Conservation (phyloP, 2,113 vertebrate species). For the Eonycteris spelaea region DNA sequence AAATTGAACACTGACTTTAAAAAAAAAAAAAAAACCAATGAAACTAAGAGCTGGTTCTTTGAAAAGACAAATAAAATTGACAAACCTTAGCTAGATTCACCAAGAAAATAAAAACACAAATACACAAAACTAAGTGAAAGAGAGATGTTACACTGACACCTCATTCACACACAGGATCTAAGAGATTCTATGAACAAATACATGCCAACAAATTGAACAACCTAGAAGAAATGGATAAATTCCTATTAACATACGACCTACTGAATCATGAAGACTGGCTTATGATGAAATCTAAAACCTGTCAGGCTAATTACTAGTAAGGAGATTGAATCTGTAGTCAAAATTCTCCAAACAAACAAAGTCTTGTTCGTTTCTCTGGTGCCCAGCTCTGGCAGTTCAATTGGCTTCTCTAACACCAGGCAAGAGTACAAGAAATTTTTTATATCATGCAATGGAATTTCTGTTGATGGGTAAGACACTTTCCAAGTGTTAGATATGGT, state of each 20-base stretch:
- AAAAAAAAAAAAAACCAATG: not conserved
- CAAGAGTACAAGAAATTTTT: not conserved
- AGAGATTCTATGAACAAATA: not conserved
- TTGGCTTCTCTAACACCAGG: not conserved
- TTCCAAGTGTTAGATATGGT: not conserved
- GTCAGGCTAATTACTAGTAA: not conserved
- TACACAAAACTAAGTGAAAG: not conserved
- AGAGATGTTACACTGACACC: not conserved
- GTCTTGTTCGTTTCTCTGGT: not conserved
- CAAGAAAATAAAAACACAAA: not conserved
- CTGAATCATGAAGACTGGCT: not conserved
- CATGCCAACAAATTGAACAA: too few species aligned
- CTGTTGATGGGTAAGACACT: not conserved
- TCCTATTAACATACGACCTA: not conserved
- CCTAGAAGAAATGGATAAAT: not conserved
- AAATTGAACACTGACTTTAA: not conserved
- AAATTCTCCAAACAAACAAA: not conserved
- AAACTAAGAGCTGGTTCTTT: not conserved
- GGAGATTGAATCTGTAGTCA: not conserved
- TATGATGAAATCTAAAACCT: not conserved
- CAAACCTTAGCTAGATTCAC: not conserved
- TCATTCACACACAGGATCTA: not conserved
- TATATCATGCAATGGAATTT: not conserved
- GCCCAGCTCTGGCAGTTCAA: too few species aligned
- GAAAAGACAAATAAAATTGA: not conserved